These are phyloP conservation scores for Formicarius rufipectus DNA, from an alignment of 2,113 vertebrate species.

Conservation along the genomic window DNA sequence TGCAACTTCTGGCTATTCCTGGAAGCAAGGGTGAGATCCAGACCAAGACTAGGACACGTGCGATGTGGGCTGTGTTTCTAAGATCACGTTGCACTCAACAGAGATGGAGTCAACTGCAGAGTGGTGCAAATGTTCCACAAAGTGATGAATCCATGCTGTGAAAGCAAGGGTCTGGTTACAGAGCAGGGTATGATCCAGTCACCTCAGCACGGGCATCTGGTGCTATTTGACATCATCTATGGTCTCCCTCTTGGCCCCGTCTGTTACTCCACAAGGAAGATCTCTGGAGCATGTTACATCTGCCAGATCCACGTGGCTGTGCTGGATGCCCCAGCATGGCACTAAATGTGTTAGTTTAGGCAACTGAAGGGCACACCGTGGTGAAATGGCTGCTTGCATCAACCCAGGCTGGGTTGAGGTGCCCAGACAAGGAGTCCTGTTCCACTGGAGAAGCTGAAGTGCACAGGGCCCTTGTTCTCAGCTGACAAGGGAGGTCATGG, in stretches of 20 bases:
- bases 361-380: neutral
- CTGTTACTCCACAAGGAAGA: neutral
- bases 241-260: neutral
- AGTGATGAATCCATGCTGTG: neutral
- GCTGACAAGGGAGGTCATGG: neutral
- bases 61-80: neutral
- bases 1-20: neutral
- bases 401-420: neutral
- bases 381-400: neutral
- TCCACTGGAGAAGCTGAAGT: neutral
- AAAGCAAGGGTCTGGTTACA: neutral
- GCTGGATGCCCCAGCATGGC: neutral
- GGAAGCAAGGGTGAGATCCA: neutral
- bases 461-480: neutral
- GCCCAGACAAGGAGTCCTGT: neutral
- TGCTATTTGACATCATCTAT: neutral
- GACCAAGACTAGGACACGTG: neutral
- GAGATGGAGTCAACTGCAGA: neutral
- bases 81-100: neutral
- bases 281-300: neutral
- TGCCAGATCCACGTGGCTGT: neutral
- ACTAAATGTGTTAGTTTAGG: neutral
- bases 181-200: neutral
- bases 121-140: neutral
- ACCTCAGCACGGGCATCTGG: neutral